A percentile compares a stretch with the other conserved stretches of the same genome.
Evolutionary conservation across 1,140 invertebrate species (phyloP).

Genomic region (Papilio aristodemus): DNA sequence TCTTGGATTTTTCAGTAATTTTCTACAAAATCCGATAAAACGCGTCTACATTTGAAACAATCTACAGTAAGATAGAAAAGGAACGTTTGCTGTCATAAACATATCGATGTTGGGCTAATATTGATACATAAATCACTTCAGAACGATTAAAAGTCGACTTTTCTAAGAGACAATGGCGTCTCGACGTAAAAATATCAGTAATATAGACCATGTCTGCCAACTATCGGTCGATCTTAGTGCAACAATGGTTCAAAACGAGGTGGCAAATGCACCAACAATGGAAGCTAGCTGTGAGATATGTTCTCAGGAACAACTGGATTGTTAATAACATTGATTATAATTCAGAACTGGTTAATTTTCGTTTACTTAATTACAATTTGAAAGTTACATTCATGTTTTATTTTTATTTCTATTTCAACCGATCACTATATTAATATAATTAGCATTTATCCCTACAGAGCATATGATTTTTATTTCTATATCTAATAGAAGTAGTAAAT

Average conservation of each 20-base stretch:
- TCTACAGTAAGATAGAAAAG: background rate
- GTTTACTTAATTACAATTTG: background rate
- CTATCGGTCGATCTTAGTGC: slow-evolving; percentile 39
- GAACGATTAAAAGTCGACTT: slow-evolving; percentile 27
- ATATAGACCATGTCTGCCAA: slow-evolving; percentile 32
- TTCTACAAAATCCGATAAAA: background rate
- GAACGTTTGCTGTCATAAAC: slow-evolving; percentile 2
- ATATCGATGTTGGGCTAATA: slow-evolving; percentile 19
- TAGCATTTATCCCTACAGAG: too few species aligned
- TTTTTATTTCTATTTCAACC: too few species aligned
- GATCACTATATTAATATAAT: too few species aligned
- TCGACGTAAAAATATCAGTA: slow-evolving; percentile 34
- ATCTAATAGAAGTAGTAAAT: too few species aligned
- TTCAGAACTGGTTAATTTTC: background rate
- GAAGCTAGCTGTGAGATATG: slow-evolving; percentile 33
- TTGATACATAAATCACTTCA: slow-evolving; percentile 24
- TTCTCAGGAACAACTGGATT: slow-evolving; percentile 6
- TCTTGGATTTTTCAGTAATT: background rate
- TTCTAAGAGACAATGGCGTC: slow-evolving; percentile 37
- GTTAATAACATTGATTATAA: slow-evolving; percentile 3
- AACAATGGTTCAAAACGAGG: slow-evolving; percentile 54
- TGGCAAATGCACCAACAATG: slow-evolving; percentile 44
- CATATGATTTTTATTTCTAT: too few species aligned
- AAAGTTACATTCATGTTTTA: background rate
- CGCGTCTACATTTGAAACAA: background rate